phyloP scores from a whole-genome alignment of 1,140 invertebrate species.

The Mesaphorura yosii region DNA sequence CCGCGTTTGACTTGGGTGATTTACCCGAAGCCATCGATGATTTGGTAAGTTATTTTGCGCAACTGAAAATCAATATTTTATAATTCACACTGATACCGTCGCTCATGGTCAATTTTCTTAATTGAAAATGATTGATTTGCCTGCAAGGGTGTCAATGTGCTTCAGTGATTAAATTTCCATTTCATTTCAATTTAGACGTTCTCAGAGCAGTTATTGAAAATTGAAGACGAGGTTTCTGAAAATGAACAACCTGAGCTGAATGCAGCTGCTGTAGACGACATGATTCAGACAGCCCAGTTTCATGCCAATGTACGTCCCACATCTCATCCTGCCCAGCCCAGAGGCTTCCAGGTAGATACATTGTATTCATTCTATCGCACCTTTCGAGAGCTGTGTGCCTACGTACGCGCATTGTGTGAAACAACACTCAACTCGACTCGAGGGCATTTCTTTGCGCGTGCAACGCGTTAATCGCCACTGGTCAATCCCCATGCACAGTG shows the following conservation, averaged over 20 bases:
- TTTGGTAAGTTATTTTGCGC: neutral
- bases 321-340: conserved; percentile 25
- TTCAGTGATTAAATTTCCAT: neutral
- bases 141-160: neutral
- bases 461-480: neutral
- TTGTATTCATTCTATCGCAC: neutral
- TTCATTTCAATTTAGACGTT: neutral
- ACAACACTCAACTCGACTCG: neutral
- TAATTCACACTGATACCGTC: too few species aligned
- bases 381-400: neutral
- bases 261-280: conserved; percentile 6
- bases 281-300: conserved; percentile 30
- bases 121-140: neutral
- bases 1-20: neutral
- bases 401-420: neutral
- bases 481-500: neutral
- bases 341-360: conserved; percentile 28
- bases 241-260: neutral
- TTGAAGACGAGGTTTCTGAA: neutral
- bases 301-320: conserved; percentile 25
- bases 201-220: neutral
- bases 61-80: too few species aligned
- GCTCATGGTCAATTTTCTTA: neutral
- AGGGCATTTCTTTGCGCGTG: neutral
- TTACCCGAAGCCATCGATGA: neutral